Conservation (phyloP, 1,140 invertebrate species). For the Scaptodrosophila lebanonensis region DNA sequence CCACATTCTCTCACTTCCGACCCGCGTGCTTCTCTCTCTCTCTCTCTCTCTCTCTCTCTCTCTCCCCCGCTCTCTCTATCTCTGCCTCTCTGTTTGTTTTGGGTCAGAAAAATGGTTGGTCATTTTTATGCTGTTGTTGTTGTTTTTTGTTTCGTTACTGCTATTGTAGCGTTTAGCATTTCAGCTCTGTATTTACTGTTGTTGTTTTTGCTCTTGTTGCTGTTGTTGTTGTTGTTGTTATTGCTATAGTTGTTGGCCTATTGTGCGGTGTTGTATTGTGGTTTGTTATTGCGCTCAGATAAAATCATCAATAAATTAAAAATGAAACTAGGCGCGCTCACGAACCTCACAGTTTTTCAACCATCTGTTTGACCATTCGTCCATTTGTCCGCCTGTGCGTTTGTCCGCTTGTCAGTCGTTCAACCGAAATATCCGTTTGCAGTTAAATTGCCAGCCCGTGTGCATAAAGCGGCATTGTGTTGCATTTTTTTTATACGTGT, state of each 20-base stretch:
- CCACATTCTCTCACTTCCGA: too few species aligned
- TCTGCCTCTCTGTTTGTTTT: too few species aligned
- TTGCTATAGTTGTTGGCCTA: neutral
- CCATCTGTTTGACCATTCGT: neutral
- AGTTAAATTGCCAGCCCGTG: too few species aligned
- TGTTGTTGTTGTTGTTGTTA: conserved; percentile 6
- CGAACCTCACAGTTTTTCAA: neutral
- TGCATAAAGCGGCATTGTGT: too few species aligned
- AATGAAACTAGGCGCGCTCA: conserved; percentile 43
- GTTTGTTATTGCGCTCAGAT: conserved; percentile 56
- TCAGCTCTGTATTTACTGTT: conserved; percentile 30
- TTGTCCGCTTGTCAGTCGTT: conserved; percentile 41
- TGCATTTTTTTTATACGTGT: too few species aligned
- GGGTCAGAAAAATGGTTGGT: neutral
- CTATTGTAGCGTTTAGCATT: too few species aligned
- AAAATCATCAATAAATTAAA: conserved; percentile 66
- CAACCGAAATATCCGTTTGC: conserved; percentile 35
- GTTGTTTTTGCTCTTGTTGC: conserved; percentile 11
- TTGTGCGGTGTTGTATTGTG: conserved; percentile 32
- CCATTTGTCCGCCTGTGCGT: conserved; percentile 4
- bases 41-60: too few species aligned
- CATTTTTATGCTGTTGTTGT: conserved; percentile 14
- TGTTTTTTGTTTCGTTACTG: too few species aligned
- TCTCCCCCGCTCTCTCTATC: too few species aligned
- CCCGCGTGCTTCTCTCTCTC: too few species aligned